phyloP scores from a whole-genome alignment of 2,888 invertebrate genomes.

The Tipula unca region DNA sequence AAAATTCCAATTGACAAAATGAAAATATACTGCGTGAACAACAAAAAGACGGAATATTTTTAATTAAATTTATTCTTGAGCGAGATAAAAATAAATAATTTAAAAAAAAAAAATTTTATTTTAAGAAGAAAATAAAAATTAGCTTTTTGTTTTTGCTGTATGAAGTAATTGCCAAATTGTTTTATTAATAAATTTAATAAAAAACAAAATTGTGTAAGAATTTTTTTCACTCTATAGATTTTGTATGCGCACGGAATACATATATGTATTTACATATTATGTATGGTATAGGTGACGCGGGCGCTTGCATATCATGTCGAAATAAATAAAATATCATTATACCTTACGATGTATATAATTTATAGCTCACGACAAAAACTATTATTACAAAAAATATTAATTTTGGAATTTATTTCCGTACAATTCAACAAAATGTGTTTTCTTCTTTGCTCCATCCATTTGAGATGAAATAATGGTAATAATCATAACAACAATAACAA shows the following conservation, averaged over 20 bases:
- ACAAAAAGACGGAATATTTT: not conserved
- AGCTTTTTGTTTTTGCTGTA: not conserved
- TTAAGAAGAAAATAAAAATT: not conserved
- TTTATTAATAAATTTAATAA: not conserved
- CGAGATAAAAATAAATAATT: not conserved
- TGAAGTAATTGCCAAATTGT: not conserved
- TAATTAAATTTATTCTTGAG: not conserved
- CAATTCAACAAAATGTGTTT: not conserved
- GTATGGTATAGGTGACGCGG: too few species aligned
- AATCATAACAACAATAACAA: not conserved
- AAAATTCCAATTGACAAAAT: constrained; percentile 8
- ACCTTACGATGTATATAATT: not conserved
- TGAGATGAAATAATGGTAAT: not conserved
- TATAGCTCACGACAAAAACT: not conserved
- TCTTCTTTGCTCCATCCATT: not conserved
- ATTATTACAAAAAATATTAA: constrained; percentile 3
- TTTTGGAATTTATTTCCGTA: not conserved
- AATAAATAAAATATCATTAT: not conserved
- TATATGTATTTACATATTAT: too few species aligned
- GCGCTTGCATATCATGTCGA: not conserved
- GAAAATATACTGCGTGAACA: not conserved
- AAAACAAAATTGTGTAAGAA: not conserved
- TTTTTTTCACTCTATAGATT: not conserved
- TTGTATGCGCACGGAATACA: not conserved
- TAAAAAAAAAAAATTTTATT: not conserved